phyloP scores from a whole-genome alignment of 2,797 vertebrate species.

The Anas capensis region DNA sequence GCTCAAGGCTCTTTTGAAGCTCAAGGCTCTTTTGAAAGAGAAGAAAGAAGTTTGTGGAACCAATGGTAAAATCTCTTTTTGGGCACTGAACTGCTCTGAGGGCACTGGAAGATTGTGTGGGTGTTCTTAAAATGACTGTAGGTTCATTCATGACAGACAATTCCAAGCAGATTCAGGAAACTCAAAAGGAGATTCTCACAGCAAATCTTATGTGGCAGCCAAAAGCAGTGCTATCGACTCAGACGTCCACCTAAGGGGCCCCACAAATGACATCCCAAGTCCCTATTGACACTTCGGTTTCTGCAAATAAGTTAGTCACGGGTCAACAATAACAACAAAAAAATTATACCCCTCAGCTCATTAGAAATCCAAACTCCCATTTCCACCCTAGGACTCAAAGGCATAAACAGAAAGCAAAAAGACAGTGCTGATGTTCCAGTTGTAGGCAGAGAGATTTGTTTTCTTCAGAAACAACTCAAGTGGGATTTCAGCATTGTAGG shows the following conservation, averaged over 20 bases:
- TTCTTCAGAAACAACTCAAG: neutral
- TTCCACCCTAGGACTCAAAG: neutral
- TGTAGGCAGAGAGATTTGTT: neutral
- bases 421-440: neutral
- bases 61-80: neutral
- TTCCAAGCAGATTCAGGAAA: neutral
- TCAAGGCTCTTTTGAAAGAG: neutral
- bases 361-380: neutral
- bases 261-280: neutral
- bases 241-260: neutral
- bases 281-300: neutral
- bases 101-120: neutral
- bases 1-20: too few relatives aligned
- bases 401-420: neutral
- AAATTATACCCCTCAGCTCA: neutral
- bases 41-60: accelerated
- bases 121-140: neutral
- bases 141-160: neutral
- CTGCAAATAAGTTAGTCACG: neutral
- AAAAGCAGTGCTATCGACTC: neutral
- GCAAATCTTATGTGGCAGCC: neutral
- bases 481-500: neutral
- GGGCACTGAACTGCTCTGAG: neutral
- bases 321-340: neutral
- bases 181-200: neutral